Base-by-base conservation (phyloP, 2,797 vertebrate genomes). In the Mus caroli region DNA sequence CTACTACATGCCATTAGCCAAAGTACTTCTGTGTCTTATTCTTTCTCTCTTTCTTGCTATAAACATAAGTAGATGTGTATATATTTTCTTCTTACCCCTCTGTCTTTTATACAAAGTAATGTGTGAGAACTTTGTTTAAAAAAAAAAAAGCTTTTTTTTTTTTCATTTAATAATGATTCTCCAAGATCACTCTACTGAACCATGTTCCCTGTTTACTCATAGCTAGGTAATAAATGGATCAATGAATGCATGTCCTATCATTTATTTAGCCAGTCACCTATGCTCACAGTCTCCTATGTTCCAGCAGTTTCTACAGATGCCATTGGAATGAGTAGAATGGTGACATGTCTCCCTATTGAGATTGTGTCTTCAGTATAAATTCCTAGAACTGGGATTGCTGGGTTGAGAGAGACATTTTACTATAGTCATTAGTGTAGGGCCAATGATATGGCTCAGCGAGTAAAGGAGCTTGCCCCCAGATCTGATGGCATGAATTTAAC, bases 141-240 rank as follows among this genome's bases (percentile, higher is more conserved):
- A 60, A 60, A 60, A 62, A 11, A 17, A 60, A 89, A 26, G 67
- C 10, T n/a, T 86, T 85, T 92, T 83, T 92, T 83, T 92, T 87
- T 83, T 90, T 78, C 26, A 78, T 71, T 89, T 31, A 95, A 50
- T 58, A 40, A 1, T 73, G n/a, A 43, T 31, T 85, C 58, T 83
- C 90, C 64, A 28, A 91, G 43, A 64, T 73, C 1, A n/a, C 11
- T 24, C 31, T n/a, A 22, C 37, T 28, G 40, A 56, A 22, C 26
- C 69, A 8, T 88, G 31, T 40, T 1, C 56, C 62, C 24, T 90
- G 10, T 89, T 93, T 93, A 4, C 62, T 69, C 64, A 69, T 0
- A 62, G 15, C 20, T 88, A 28, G 6, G 31, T 69, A n/a, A 52
- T n/a, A 31, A 28, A 17, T 52, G 26, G 31, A 78, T 64, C 20